Base-by-base conservation (phyloP, 2,888 invertebrate genomes). In the Noctua comes region DNA sequence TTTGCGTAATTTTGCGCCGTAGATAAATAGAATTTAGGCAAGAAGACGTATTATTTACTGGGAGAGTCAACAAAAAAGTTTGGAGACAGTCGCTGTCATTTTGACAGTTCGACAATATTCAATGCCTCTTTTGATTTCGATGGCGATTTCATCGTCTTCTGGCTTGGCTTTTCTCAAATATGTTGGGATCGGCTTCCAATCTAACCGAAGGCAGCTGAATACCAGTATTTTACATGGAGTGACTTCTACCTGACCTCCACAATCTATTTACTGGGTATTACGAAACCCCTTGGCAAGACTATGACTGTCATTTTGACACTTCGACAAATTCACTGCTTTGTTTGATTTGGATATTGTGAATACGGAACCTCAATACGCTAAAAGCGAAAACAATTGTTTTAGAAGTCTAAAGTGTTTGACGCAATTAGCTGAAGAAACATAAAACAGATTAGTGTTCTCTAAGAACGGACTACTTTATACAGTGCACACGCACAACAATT, bases 1-100 rank as follows among this genome's bases (percentile, higher is more conserved):
- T 66, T 66, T 77, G n/a, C 57, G 73, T 79, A 86, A 86, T 86
- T 86, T 77, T 69, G 68, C 74, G 40, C 46, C 59, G n/a, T 66
- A 74, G 40, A 68, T 48, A 77, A 82, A 77, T 54, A 74, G 27
- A 62, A 76, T 79, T 76, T 76, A 27, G 18, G n/a, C 62, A n/a
- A 74, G 16, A 65, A 51, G 66, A 64, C 48, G 65, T 46, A 2
- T 1, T 66, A 66, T 79, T 64, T 68, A 40, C 16, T 36, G 21
- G 66, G 16, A 83, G 13, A 6, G 43, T 36, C 3, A 62, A 48
- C 40, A 62, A 59, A 62, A 68, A 46, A 16, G 27, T 43, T 57
- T 21, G 27, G 4, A 16, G 40, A 27, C 46, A 57, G 5, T 5
- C 24, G 21, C 18, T 57, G 79, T 48, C 36, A 24, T 57, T 57